Percentiles rank a stretch among this genome's conserved stretches.
phyloP scores from a whole-genome alignment of 2,113 vertebrate species.

The Phaethon lepturus region DNA sequence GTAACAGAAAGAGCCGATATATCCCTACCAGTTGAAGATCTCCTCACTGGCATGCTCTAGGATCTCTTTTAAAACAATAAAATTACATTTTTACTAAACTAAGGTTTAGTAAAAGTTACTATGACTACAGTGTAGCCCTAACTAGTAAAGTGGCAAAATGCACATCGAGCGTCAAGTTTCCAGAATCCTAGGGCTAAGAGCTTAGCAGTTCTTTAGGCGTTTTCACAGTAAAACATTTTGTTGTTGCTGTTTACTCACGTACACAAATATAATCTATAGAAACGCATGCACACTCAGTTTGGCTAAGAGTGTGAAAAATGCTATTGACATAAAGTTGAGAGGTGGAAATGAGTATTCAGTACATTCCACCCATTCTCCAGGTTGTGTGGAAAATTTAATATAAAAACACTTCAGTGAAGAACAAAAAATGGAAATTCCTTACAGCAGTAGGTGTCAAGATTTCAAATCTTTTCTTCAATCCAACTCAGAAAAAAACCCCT shows the following conservation, averaged over 20 bases:
- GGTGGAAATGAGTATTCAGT: not conserved
- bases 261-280: not conserved
- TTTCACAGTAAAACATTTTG: not conserved
- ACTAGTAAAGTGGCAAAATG: not conserved
- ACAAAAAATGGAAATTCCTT: not conserved
- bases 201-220: not conserved
- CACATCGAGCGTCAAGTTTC: not conserved
- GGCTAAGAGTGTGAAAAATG: not conserved
- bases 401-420: conserved; percentile 1
- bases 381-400: not conserved
- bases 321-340: not conserved
- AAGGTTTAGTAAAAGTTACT: not conserved
- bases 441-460: not conserved
- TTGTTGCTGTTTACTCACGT: not conserved
- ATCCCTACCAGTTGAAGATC: not conserved
- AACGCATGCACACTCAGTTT: not conserved
- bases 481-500: not conserved
- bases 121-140: not conserved
- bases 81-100: not conserved
- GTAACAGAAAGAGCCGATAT: not conserved
- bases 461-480: not conserved
- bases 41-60: not conserved
- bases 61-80: not conserved
- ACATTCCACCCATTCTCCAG: not conserved
- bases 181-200: not conserved